Conservation (phyloP, 2,888 invertebrate species). For the Brachyptera putata region DNA sequence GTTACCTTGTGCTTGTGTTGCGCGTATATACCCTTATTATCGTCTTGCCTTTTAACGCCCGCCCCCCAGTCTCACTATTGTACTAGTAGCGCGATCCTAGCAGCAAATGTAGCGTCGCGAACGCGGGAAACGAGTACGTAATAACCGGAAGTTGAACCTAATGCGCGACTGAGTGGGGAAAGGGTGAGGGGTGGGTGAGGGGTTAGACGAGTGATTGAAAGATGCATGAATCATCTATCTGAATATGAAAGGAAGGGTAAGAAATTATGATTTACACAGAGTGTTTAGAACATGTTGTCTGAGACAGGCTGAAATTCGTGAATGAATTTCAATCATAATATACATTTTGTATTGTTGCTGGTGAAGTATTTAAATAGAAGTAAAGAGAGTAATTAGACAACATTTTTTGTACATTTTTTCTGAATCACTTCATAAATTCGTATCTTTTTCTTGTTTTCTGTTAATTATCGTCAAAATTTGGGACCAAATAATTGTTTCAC, state of each 20-base stretch:
- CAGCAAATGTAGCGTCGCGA: neutral
- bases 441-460: no score
- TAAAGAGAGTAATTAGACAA: no score
- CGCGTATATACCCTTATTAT: constrained; percentile 1
- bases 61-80: neutral
- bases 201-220: constrained; percentile 24
- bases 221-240: constrained; percentile 25
- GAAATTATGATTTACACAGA: neutral
- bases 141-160: constrained; percentile 27
- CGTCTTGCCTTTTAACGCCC: constrained; percentile 14
- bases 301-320: neutral
- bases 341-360: no score
- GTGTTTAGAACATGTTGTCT: neutral
- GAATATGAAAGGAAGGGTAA: neutral
- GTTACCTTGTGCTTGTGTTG: neutral
- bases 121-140: constrained; percentile 23
- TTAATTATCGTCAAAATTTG: no score
- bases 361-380: no score
- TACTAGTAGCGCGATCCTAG: neutral
- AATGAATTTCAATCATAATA: no score
- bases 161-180: constrained; percentile 18
- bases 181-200: neutral
- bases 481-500: no score
- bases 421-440: no score
- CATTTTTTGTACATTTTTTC: no score